Base-by-base conservation (phyloP, 2,797 vertebrate genomes). In the Macropodus opercularis region DNA sequence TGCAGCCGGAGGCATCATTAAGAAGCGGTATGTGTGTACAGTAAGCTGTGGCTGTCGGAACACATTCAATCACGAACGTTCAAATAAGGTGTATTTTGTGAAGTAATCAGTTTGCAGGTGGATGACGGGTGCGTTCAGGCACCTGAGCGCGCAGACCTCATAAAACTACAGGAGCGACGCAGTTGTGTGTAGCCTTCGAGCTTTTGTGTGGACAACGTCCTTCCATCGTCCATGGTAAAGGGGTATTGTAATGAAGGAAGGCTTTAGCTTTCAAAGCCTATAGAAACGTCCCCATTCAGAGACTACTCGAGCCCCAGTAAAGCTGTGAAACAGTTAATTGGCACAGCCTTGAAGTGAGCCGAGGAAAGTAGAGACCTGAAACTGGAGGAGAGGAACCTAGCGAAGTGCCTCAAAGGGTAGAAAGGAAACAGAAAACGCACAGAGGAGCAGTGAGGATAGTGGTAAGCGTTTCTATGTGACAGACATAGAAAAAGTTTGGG, bases 341-440 rank as follows among this genome's bases (percentile, higher is more conserved):
- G 81, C 47, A n/a, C 70, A 19, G 43, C 79, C 87, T 80, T 89
- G 84, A 90, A 84, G 84, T 73, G 44, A 40, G 69, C 39, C 22
- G 29, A 15, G 31, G 22, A 66, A 67, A 57, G 40, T 42, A 31
- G 51, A 50, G 48, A 53, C 19, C 65, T 63, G 79, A 79, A 74
- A 84, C 69, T 11, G 47, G 68, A 75, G 67, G 41, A 75, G 44
- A 51, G 39, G 47, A 51, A 36, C 22, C 23, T 6, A 19, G n/a
- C n/a, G 48, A 61, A 65, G 43, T 68, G 42, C 22, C 11, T 43
- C 50, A 49, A 62, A 67, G 63, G 36, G 17, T 21, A 29, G 8
- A 40, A 31, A 26, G 40, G 49, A 73, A 71, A 78, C 26, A 24
- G 43, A 52, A 55, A 51, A 34, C 51, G 12, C 17, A n/a, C 10